Conservation (phyloP, 2,888 invertebrate genomes). For the Melinopterus prodromus region DNA sequence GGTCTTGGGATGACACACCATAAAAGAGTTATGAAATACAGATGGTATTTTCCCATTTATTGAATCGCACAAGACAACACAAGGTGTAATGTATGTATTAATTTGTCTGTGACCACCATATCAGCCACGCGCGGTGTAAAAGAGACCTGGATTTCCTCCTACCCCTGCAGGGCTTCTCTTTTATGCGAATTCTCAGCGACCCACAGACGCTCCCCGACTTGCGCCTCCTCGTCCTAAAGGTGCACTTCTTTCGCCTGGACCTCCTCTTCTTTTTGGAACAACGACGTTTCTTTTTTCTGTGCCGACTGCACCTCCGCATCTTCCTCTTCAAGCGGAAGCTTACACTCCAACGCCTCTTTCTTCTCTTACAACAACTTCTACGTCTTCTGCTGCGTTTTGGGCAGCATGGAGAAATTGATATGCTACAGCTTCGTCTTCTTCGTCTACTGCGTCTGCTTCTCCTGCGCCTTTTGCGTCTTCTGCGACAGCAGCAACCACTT, state of each 20-base stretch:
- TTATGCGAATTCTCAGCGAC: not conserved
- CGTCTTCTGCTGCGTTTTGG: slow-evolving; percentile 16
- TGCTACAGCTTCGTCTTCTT: slow-evolving; percentile 9
- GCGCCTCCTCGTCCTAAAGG: not conserved
- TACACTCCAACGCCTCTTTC: slow-evolving; percentile 6
- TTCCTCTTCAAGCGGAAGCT: slow-evolving; percentile 7
- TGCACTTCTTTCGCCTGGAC: not conserved
- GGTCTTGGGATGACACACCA: no score
- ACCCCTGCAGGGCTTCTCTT: not conserved
- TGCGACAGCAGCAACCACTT: not conserved
- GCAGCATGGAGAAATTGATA: not conserved
- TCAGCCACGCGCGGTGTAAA: not conserved
- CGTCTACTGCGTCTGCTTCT: slow-evolving; percentile 17
- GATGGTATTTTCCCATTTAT: not conserved
- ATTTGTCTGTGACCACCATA: not conserved
- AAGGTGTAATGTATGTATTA: not conserved
- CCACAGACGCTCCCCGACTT: not conserved
- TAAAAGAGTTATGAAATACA: not conserved
- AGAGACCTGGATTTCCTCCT: not conserved
- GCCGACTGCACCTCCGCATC: not conserved
- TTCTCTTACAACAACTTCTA: not conserved
- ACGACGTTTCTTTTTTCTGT: not conserved
- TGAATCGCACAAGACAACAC: not conserved
- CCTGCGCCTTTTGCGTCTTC: not conserved
- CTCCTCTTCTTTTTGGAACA: not conserved